Evolutionary conservation across 2,888 invertebrate species (phyloP), one percentile per base, ranked within the genome.

Genomic region (Bombylius discolor): DNA sequence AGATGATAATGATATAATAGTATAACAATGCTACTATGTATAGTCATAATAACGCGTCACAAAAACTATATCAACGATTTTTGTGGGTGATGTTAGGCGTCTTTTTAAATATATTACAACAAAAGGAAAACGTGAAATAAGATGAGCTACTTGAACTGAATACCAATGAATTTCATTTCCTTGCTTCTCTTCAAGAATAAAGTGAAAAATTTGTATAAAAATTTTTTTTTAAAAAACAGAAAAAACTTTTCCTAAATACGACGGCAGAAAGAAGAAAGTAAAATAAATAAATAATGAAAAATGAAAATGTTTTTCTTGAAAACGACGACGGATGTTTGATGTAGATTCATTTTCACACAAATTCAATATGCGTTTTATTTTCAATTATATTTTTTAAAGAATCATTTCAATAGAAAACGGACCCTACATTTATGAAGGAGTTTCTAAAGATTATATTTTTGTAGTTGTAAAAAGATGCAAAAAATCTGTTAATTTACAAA

Each of bases 111-210:
- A 11, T 11, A 36, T 11, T 42, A 42, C 39, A 11, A 42, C 7
- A 42, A 42, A 42, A 42, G 11, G 11, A 42, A 42, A 42, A 42
- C 49, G 49, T 33, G 34, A 48, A 49, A 52, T 42, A 47, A 52
- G 42, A 48, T 47, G 47, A 8, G 45, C 51, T 46, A 56, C 56
- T 56, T 49, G 56, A 56, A 49, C 49, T 56, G 56, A 56, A 56
- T 56, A 52, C 49, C 56, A 56, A 56, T 56, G 56, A 56, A 56
- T 56, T 32, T 13, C 45, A 23, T 44, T 49, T 48, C 47, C 42
- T 52, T 51, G 33, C 42, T 52, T 51, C 4, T 46, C 8, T 50
- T 49, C 4, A 42, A 42, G 11, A 42, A 11, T 11, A 42, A 36
- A 36, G 4, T 1, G 36, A 36, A 36, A 36, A 9, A 11, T 4